These are phyloP conservation scores for Macrotus californicus DNA, from an alignment of 2,113 vertebrate species.

Conservation along the genomic window DNA sequence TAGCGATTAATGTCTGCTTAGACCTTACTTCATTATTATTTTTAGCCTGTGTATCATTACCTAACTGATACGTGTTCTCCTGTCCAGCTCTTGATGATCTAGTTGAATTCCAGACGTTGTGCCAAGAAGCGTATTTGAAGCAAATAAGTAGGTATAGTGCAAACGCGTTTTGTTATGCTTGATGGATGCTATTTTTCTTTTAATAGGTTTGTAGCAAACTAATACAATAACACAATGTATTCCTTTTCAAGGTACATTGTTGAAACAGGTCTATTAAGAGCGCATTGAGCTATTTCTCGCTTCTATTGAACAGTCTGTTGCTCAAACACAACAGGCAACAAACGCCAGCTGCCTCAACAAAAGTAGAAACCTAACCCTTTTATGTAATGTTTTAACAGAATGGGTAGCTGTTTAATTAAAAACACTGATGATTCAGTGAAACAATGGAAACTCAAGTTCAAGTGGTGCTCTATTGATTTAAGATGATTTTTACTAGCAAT, in stretches of 20 bases:
- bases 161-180: slow-evolving; percentile 78
- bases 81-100: slow-evolving; percentile 66
- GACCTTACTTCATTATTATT: slow-evolving; percentile 54
- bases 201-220: slow-evolving; percentile 69
- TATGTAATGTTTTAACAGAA: slow-evolving; percentile 63
- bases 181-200: slow-evolving; percentile 76
- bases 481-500: slow-evolving; percentile 61
- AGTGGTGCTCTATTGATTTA: slow-evolving; percentile 64
- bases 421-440: slow-evolving; percentile 70
- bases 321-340: slow-evolving; percentile 75
- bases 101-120: slow-evolving; percentile 73
- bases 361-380: slow-evolving; percentile 67
- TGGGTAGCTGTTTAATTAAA: slow-evolving; percentile 74
- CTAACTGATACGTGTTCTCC: slow-evolving; percentile 63
- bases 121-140: slow-evolving; percentile 75
- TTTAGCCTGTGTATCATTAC: slow-evolving; percentile 62
- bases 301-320: slow-evolving; percentile 63
- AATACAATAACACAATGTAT: slow-evolving; percentile 53
- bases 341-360: slow-evolving; percentile 71
- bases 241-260: slow-evolving; percentile 69
- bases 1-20: slow-evolving; percentile 3
- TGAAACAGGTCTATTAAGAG: slow-evolving; percentile 62
- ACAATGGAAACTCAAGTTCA: slow-evolving; percentile 68
- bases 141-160: slow-evolving; percentile 72
- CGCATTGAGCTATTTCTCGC: slow-evolving; percentile 51